phyloP scores from a whole-genome alignment of 2,113 vertebrate genomes.

The Cisticola juncidis region DNA sequence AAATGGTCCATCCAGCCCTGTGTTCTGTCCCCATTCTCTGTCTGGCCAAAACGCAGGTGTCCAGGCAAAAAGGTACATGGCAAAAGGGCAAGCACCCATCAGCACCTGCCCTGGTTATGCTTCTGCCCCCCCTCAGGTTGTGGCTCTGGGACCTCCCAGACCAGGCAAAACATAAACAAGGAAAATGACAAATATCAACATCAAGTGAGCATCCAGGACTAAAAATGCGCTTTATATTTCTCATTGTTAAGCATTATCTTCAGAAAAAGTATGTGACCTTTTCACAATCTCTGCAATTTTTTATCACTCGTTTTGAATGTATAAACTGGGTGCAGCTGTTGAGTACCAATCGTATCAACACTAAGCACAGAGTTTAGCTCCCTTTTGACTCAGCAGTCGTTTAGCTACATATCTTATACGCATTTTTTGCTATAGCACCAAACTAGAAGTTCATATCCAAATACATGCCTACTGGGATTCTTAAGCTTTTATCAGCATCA shows the following conservation, averaged over 20 bases:
- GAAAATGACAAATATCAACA: background rate
- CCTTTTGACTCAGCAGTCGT: background rate
- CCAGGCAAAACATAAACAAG: background rate
- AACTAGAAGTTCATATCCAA: background rate
- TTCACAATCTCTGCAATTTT: background rate
- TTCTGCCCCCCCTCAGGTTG: background rate
- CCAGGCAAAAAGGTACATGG: background rate
- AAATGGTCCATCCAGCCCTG: background rate
- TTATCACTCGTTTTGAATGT: accelerated
- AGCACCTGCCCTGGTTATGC: background rate
- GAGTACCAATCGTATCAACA: background rate
- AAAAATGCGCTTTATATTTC: background rate
- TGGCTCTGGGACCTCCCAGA: background rate
- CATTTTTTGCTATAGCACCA: background rate
- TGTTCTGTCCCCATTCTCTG: background rate
- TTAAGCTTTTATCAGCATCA: background rate
- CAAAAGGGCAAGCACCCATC: background rate
- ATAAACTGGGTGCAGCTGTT: background rate
- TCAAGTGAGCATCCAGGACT: background rate
- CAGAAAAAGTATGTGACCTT: background rate
- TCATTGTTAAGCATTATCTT: background rate
- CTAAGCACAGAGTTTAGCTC: background rate
- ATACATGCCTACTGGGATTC: background rate
- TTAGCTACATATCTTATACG: background rate
- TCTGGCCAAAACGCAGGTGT: accelerated